A percentile compares a stretch with the other conserved stretches of the same genome.
phyloP scores from a whole-genome alignment of 2,888 invertebrate species.

The Rotaria macrura region DNA sequence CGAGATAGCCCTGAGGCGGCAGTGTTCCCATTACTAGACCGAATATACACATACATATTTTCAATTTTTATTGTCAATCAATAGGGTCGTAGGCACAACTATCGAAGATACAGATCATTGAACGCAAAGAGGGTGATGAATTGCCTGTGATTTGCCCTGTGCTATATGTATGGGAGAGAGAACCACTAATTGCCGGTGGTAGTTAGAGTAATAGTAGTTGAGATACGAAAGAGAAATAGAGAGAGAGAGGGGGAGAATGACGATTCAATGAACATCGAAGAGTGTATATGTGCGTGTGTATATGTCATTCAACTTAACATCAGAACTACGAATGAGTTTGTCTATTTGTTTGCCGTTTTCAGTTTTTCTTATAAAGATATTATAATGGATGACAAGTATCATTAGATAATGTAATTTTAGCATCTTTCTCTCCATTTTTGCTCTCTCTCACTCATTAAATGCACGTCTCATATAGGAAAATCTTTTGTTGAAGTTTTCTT shows the following conservation, averaged over 20 bases:
- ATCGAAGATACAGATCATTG: not conserved
- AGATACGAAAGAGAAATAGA: not conserved
- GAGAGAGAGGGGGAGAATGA: not conserved
- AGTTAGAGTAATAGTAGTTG: not conserved
- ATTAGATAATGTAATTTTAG: not conserved
- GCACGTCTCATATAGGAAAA: too few species aligned
- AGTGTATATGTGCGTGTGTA: not conserved
- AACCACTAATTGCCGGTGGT: not conserved
- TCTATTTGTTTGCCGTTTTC: not conserved
- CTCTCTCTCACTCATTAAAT: too few species aligned
- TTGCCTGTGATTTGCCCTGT: not conserved
- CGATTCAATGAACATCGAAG: not conserved
- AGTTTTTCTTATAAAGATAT: not conserved
- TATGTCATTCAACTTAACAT: not conserved
- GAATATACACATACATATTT: not conserved
- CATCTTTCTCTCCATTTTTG: too few species aligned
- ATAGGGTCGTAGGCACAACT: not conserved
- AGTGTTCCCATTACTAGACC: not conserved
- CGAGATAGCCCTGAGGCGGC: not conserved
- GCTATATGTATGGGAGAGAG: not conserved
- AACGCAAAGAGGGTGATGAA: not conserved
- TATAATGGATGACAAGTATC: not conserved
- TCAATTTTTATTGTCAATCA: not conserved
- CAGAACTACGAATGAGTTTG: not conserved
- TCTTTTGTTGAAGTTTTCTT: too few species aligned